Evolutionary conservation across 1,140 invertebrate genomes (phyloP).

Genomic region (Euura saliciscinereae): DNA sequence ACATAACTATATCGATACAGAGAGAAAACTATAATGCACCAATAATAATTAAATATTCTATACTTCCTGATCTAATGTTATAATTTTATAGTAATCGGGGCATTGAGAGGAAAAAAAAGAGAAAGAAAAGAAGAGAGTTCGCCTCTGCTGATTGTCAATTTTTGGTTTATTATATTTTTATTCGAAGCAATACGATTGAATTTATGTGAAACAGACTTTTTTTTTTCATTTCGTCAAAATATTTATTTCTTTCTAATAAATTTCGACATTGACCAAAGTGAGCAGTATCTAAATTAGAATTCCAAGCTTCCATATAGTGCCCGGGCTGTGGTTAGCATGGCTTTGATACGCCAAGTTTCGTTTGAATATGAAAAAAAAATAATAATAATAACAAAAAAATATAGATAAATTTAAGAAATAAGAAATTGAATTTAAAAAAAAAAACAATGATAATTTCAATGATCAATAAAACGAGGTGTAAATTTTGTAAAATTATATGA

Average conservation of each 20-base stretch:
- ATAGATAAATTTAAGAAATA: no score
- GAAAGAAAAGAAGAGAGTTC: neutral
- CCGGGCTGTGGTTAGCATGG: conserved; percentile 4
- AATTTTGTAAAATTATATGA: conserved; percentile 10
- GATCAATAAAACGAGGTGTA: neutral
- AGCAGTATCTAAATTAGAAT: conserved; percentile 2
- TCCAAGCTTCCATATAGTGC: conserved; percentile 1
- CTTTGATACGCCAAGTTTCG: conserved; percentile 1
- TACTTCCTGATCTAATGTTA: no score
- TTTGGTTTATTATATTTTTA: no score
- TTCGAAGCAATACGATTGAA: neutral
- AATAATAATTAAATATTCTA: no score
- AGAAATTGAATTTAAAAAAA: neutral
- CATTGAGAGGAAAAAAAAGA: neutral
- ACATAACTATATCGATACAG: no score
- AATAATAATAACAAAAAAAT: no score
- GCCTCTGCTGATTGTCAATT: no score
- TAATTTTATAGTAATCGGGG: no score
- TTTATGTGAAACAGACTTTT: neutral
- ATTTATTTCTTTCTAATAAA: neutral
- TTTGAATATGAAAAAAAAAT: neutral
- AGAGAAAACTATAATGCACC: no score
- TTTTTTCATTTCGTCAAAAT: neutral
- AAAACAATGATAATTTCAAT: neutral
- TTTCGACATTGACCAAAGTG: conserved; percentile 4